Conservation (phyloP, 2,113 vertebrate genomes). For the Podarcis cretensis region DNA sequence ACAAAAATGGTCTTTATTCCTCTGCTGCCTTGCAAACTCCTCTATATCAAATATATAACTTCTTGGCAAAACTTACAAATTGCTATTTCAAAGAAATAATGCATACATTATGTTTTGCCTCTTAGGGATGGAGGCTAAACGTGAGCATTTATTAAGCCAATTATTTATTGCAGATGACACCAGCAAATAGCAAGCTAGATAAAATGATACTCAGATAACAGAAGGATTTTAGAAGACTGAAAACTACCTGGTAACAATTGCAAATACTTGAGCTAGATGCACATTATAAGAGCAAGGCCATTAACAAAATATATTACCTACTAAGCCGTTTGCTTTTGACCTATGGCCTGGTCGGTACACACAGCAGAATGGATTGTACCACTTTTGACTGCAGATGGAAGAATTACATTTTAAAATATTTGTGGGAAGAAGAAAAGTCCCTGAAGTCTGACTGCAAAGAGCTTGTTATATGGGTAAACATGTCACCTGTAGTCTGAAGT, state of each 20-base stretch:
- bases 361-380: not conserved
- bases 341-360: not conserved
- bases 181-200: conserved; percentile 59
- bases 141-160: conserved; percentile 68
- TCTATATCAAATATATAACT: conserved; percentile 14
- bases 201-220: conserved; percentile 58
- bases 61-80: conserved; percentile 64
- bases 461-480: not conserved
- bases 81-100: conserved; percentile 60
- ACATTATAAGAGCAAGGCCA: conserved; percentile 45
- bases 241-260: conserved; percentile 56
- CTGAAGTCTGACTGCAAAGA: not conserved
- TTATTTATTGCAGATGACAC: conserved; percentile 66
- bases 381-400: no score
- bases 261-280: conserved; percentile 50
- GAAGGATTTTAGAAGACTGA: conserved; percentile 66
- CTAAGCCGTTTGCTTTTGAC: not conserved
- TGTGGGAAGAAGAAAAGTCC: not conserved
- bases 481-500: not conserved
- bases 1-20: conserved; percentile 64
- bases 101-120: conserved; percentile 63
- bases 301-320: not conserved
- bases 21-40: conserved; percentile 62
- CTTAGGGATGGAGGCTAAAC: conserved; percentile 53
- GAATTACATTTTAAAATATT: no score